phyloP scores from a whole-genome alignment of 2,797 vertebrate species.

The Sylvilagus floridanus region DNA sequence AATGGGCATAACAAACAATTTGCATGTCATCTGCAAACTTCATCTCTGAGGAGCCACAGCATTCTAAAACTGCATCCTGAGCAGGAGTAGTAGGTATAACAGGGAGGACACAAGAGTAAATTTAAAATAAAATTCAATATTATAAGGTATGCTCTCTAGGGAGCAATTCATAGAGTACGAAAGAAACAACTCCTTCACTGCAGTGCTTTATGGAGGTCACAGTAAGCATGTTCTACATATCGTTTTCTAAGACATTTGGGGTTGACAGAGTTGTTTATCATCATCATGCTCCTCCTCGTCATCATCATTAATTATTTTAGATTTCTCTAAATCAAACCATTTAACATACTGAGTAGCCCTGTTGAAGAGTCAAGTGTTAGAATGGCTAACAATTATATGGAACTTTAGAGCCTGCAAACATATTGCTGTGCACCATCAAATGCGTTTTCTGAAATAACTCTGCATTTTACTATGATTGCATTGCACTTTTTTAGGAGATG shows the following conservation, averaged over 20 bases:
- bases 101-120: constrained; percentile 37
- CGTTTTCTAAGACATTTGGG: not conserved
- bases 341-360: not conserved
- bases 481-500: not conserved
- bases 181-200: not conserved
- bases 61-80: constrained; percentile 27
- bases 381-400: not conserved
- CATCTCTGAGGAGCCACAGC: not conserved
- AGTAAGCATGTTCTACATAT: not conserved
- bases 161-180: not conserved
- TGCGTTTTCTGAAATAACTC: not conserved
- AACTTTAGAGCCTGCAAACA: not conserved
- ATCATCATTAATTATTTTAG: not conserved
- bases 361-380: not conserved
- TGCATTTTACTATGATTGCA: not conserved
- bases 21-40: not conserved
- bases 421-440: not conserved
- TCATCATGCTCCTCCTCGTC: no score
- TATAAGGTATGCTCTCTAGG: not conserved
- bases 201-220: not conserved
- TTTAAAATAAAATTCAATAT: constrained; percentile 55
- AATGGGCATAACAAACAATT: constrained; percentile 44
- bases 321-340: constrained; percentile 18
- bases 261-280: not conserved
- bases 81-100: not conserved